Base-by-base conservation (phyloP, 1,140 invertebrate species). In the Ganaspis sp. region DNA sequence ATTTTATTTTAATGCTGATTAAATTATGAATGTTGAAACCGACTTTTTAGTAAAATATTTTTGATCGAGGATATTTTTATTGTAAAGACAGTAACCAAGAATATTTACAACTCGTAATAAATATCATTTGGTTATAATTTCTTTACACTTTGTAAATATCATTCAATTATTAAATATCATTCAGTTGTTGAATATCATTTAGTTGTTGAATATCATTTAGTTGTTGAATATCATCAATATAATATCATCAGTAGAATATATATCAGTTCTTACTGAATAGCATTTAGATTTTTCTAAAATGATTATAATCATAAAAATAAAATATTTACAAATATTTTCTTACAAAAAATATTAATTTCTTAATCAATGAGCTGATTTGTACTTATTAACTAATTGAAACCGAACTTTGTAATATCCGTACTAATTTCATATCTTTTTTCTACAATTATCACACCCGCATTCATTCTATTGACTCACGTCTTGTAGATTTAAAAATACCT, bases 71-170 rank as follows among this genome's bases (percentile, higher is more conserved):
- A 49, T 4, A 49, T 6, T n/a, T 49, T 17, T 15, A 49, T 49
- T n/a, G 23, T 64, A 64, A n/a, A n/a, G 4, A 1, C 15, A n/a
- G n/a, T 34, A 15, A 8, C 29, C 11, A 3, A n/a, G 23, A 29
- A 64, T 64, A 64, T 64, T n/a, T 29, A 64, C 58, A 64, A 19
- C 0, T 58, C 21, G 9, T 26, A 64, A 64, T 64, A 15, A 64
- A 64, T 64, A 64, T 64, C 2, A 64, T 64, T 49, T n/a, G n/a
- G 45, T 17, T 34, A 34, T 34, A 3, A 34, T 34, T 34, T 34
- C 6, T 6, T n/a, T n/a, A n/a, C n/a, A n/a, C n/a, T n/a, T n/a
- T n/a, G n/a, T n/a, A n/a, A n/a, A 34, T 34, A 34, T 34, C 29
- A 3, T 34, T 34, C 29, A 34, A 6, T 3, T 34, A 34, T 34